A percentile compares a stretch with the other conserved stretches of the same genome.
Evolutionary conservation across 2,113 vertebrate species (phyloP).

Genomic region (Balaenoptera acutorostrata): DNA sequence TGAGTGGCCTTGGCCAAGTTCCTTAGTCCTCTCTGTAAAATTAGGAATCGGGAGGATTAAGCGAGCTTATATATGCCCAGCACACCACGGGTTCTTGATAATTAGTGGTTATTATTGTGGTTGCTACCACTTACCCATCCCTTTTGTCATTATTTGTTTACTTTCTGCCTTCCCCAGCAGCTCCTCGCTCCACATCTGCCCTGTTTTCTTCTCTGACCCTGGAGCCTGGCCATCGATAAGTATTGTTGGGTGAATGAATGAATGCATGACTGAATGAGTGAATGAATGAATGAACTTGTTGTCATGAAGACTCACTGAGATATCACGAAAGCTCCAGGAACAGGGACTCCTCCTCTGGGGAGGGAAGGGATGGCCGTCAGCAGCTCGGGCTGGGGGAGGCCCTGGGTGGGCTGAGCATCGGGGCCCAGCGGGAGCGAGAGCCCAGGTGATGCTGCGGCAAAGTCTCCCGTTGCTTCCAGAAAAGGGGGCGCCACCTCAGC

Average conservation of each 20-base stretch:
- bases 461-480: not conserved
- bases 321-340: not conserved
- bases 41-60: not conserved
- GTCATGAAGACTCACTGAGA: not conserved
- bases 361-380: accelerated
- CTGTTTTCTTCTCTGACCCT: not conserved
- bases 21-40: not conserved
- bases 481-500: not conserved
- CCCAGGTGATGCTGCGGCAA: not conserved
- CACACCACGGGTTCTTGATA: not conserved
- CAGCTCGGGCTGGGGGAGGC: not conserved
- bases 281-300: not conserved
- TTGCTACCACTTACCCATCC: not conserved
- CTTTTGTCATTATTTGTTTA: not conserved
- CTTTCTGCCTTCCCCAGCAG: not conserved
- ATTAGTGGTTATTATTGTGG: not conserved
- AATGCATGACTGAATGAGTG: too few relatives aligned
- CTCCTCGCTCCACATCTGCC: not conserved
- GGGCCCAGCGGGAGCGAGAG: not conserved
- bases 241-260: not conserved
- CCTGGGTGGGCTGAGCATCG: accelerated
- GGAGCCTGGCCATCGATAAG: not conserved
- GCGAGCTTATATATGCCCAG: not conserved
- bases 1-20: not conserved
- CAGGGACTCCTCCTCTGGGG: not conserved